Evolutionary conservation across 30 jellyfish, hydroid and myxozoan genomes (phyloP), one percentile per base, ranked within the genome.

Genomic region (Hydra vulgaris): DNA sequence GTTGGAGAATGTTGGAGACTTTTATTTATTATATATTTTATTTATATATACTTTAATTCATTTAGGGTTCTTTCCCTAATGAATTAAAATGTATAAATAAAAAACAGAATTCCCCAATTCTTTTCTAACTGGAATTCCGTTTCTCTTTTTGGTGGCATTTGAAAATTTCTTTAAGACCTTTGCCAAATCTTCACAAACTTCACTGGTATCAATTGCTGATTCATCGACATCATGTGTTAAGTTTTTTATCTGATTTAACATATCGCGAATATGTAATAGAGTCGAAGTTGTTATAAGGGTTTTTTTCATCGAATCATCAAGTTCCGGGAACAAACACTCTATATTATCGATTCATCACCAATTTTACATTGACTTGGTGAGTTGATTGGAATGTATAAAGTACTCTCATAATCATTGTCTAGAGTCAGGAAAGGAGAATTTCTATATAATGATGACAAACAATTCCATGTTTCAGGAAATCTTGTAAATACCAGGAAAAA

Each of bases 211-310:
- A n/a, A n/a, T 73, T 5, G 66, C 7, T 21, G 66, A 20, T 20
- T 20, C 81, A 17, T 73, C 81, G 23, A 73, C 56, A 20, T 73
- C 81, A 25, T 73, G 52, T 73, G 81, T 73, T 53, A 73, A 18
- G 52, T 73, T 73, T 21, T 53, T 21, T 3, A 73, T 73, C 53
- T 21, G 66, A n/a, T 26, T 25, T 25, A 73, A 25, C 53, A 25
- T 73, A 21, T 73, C 81, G 52, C 81, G 81, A 20, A 21, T 7
- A n/a, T 73, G 5, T 40, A 12, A 40, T 3, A 3, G 61, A 40
- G 8, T 40, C 12, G 61, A 40, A 40, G 61, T 40, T 40, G 61
- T 40, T 40, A 40, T 40, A 40, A 40, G 61, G 8, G 61, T 40
- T 40, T 40, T 40, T 40, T 40, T 40, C 61, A 40, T 40, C 61